Evolutionary conservation across 2,113 vertebrate species (phyloP).

Genomic region (Xenus cinereus): DNA sequence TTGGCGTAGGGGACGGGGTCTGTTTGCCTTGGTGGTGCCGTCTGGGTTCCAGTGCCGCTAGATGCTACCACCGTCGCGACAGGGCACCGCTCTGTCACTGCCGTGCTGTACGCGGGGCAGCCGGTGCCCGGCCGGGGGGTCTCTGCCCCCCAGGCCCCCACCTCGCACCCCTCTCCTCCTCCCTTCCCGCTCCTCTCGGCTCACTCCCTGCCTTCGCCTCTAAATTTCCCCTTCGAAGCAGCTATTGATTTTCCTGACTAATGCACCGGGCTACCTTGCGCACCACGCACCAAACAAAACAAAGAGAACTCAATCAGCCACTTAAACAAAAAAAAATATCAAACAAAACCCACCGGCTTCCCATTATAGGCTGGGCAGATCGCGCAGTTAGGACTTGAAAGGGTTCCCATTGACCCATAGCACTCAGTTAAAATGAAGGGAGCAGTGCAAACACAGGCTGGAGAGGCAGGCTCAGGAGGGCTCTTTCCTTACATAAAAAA

Average conservation of each 20-base stretch:
- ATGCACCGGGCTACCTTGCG: neutral
- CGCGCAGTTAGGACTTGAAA: neutral
- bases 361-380: neutral
- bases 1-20: accelerated
- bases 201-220: neutral
- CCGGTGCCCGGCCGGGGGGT: accelerated
- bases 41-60: neutral
- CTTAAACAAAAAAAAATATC: neutral
- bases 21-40: neutral
- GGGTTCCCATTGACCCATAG: neutral
- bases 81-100: too few relatives aligned
- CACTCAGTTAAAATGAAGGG: neutral
- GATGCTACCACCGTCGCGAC: too few relatives aligned
- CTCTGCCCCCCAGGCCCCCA: neutral
- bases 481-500: neutral
- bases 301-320: neutral
- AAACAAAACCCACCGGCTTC: neutral
- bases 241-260: slow-evolving; percentile 49
- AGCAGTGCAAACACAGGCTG: neutral
- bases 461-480: neutral
- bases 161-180: neutral
- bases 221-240: neutral
- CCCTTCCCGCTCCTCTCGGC: neutral
- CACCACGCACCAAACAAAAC: neutral
- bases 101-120: neutral